Evolutionary conservation across 2,113 vertebrate species (phyloP), one percentile per base, ranked within the genome.

Genomic region (Spea bombifrons): DNA sequence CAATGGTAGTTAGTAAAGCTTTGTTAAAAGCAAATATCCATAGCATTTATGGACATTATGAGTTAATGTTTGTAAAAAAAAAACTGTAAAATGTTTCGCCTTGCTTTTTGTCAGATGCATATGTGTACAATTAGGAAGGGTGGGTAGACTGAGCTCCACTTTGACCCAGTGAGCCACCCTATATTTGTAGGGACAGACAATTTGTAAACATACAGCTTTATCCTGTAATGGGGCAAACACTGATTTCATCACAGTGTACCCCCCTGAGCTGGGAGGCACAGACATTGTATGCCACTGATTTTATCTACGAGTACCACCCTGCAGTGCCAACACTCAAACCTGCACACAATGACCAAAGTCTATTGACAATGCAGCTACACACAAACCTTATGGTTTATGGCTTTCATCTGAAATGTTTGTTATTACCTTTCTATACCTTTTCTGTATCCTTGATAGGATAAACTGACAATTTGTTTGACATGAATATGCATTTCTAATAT

Each of bases 391-490:
- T 80, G 64, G 64, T 80, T 80, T 80, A 80, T 74, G 53, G 59
- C 71, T 49, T 74, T 68, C 78, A 80, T 80, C 30, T 30, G 74
- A 9, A 30, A 63, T 82, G 81, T 72, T 87, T 87, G 84, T 80
- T 81, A 87, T 30, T 65, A 43, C 72, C 88, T 83, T 74, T 85
- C 84, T 86, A 88, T 86, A 88, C 84, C 86, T 86, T 88, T 86
- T 82, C 59, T 87, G 64, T 43, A 15, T 16, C 71, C 71, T 67
- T 80, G 71, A 80, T 80, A 80, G 78, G 78, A 80, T 80, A 80
- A 80, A 74, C 78, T 80, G 78, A 80, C 74, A 73, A 80, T 80
- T 80, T 80, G 78, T 71, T 74, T 68, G 71, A 80, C 73, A 80
- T 80, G 78, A 80, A 80, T 80, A 80, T 74, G 78, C 78, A 74